Conservation (phyloP, 2,113 vertebrate species). For the Sceloporus undulatus region DNA sequence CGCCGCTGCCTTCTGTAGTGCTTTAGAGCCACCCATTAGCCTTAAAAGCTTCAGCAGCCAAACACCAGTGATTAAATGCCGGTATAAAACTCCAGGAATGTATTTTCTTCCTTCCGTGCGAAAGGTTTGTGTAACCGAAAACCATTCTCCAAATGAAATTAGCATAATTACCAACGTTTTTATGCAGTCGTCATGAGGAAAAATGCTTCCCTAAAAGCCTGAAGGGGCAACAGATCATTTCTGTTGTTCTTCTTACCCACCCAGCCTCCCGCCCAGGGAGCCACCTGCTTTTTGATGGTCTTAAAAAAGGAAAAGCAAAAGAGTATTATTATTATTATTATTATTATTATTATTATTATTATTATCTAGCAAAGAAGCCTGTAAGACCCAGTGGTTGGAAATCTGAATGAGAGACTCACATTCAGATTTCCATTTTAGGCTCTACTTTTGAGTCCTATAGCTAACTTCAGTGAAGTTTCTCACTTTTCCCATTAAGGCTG, state of each 20-base stretch:
- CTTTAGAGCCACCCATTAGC: conserved; percentile 61
- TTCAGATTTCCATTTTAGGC: too few species aligned
- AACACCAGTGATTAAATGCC: conserved; percentile 55
- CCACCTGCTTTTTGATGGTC: neutral
- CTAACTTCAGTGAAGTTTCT: neutral
- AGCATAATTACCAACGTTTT: conserved; percentile 67
- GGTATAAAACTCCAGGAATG: neutral
- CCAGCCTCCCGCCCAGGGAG: neutral
- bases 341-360: too few species aligned
- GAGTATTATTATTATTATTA: too few species aligned
- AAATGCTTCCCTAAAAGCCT: conserved; percentile 60
- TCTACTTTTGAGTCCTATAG: too few species aligned
- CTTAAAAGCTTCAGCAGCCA: conserved; percentile 63
- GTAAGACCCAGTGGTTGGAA: neutral
- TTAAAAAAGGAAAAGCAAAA: too few species aligned
- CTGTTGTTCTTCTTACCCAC: conserved; percentile 27
- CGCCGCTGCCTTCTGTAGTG: conserved; percentile 43
- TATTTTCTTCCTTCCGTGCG: conserved; percentile 27
- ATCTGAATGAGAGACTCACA: neutral
- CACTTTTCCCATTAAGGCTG: too few species aligned
- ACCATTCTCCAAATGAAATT: conserved; percentile 65
- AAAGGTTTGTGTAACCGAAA: conserved; percentile 55
- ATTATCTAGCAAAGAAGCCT: neutral
- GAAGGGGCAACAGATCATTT: conserved; percentile 45
- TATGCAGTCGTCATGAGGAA: conserved; percentile 45